Evolutionary conservation across 2,888 invertebrate species (phyloP).

Genomic region (Ophion obscuratus): DNA sequence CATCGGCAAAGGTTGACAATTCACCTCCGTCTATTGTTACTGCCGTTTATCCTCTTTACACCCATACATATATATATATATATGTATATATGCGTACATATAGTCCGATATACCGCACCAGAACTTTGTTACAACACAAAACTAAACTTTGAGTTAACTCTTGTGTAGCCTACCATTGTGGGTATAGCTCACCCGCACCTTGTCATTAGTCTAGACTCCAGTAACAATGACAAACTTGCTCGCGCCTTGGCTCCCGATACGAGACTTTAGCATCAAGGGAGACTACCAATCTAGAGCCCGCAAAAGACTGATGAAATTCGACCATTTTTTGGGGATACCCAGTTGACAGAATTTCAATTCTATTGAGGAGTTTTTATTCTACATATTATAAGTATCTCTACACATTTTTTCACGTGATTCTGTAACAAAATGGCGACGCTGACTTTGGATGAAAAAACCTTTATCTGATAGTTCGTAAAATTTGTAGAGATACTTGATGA

Average conservation of each 20-base stretch:
- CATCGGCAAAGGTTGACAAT: slow-evolving; percentile 4
- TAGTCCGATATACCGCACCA: not conserved
- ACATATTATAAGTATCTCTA: no score
- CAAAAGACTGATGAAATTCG: no score
- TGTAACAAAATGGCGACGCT: no score
- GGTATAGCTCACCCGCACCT: slow-evolving; percentile 51
- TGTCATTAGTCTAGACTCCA: slow-evolving; percentile 57
- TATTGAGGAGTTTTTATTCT: no score
- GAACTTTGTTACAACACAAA: slow-evolving; percentile 9
- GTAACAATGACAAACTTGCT: slow-evolving; percentile 51
- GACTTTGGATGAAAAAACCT: no score
- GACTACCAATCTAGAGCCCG: no score
- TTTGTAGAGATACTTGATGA: no score
- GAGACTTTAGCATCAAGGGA: not conserved
- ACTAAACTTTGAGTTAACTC: slow-evolving; percentile 54
- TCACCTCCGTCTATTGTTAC: slow-evolving; percentile 1
- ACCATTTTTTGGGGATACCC: no score
- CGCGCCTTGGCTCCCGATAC: slow-evolving; percentile 19
- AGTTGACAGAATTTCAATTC: no score
- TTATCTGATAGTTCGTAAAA: no score
- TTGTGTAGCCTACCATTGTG: slow-evolving; percentile 27
- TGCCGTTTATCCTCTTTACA: not conserved
- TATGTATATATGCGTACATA: not conserved
- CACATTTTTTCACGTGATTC: no score
- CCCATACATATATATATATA: slow-evolving; percentile 4